Base-by-base conservation (phyloP, 2,113 vertebrate genomes). In the Motacilla alba region DNA sequence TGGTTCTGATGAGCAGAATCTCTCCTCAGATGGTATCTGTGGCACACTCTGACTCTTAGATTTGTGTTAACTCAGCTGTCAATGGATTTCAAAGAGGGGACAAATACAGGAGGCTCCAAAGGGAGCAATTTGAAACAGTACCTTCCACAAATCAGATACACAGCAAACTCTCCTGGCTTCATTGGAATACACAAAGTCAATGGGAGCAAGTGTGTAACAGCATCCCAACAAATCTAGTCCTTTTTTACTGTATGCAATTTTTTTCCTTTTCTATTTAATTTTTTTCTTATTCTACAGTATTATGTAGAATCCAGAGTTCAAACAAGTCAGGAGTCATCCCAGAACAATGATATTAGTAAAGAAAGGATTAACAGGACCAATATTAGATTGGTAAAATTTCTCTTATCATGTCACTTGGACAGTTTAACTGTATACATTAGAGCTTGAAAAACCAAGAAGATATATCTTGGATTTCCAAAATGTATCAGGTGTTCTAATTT, bases 91-190 rank as follows among this genome's bases (percentile, higher is more conserved):
- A 56, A 87, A 83, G 52, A 39, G 41, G 35, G 73, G 84, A 72
- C 3, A 11, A 69, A 58, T 37, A 69, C 37, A 91, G 72, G 47
- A 79, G 10, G 66, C 11, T 69, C 74, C 78, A 85, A 56, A 89
- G 87, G 70, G 84, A 96, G 78, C 39, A 93, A 79, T 95, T 85
- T 95, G 90, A 69, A 91, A 53, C 24, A 75, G 56, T 4, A n/a
- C 2, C 17, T 93, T 89, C 78, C 77, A 52, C 21, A 82, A 68
- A 47, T 50, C 77, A 89, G 43, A 68, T 31, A 56, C 23, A 23
- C 11, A 78, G 55, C 30, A 91, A 78, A 39, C 39, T 68, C 39
- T 63, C 17, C 18, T 60, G 60, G 67, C 76, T 91, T 82, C 74
- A 68, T 1, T 68, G 56, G 64, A 77, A 58, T 46, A 46, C 37